A percentile compares a stretch with the other conserved stretches of the same genome.
Conservation (phyloP, 2,113 vertebrate species). For the Probosciger aterrimus region DNA sequence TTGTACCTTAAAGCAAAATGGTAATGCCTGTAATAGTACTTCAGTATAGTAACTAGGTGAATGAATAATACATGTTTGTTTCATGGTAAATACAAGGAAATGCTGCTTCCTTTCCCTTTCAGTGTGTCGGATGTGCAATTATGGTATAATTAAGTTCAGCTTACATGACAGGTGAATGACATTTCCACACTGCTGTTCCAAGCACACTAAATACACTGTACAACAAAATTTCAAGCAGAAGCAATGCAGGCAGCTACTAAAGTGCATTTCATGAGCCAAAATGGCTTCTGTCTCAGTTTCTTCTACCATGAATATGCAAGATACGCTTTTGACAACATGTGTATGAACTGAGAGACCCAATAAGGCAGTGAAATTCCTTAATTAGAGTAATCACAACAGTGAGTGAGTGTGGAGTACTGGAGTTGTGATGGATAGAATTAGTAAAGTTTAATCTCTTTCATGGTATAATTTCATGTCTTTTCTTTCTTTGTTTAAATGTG, state of each 20-base stretch:
- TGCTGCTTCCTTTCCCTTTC: conserved; percentile 17
- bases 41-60: background rate
- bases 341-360: background rate
- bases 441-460: background rate
- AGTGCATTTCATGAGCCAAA: background rate
- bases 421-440: background rate
- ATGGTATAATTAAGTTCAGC: conserved; percentile 31
- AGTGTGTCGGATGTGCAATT: conserved; percentile 3
- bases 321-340: background rate
- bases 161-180: conserved; percentile 12
- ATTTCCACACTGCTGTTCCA: background rate
- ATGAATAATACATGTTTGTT: conserved; percentile 40
- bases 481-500: conserved; percentile 26
- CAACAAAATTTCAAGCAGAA: background rate
- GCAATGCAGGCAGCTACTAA: background rate
- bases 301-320: background rate
- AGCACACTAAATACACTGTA: background rate
- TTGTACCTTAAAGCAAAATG: conserved; percentile 27
- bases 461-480: background rate
- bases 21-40: background rate
- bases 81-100: conserved; percentile 6
- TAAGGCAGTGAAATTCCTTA: background rate
- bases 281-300: background rate
- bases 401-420: background rate
- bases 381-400: background rate